Evolutionary conservation across 2,113 vertebrate genomes (phyloP), one percentile per base, ranked within the genome.

Genomic region (Poecile atricapillus): DNA sequence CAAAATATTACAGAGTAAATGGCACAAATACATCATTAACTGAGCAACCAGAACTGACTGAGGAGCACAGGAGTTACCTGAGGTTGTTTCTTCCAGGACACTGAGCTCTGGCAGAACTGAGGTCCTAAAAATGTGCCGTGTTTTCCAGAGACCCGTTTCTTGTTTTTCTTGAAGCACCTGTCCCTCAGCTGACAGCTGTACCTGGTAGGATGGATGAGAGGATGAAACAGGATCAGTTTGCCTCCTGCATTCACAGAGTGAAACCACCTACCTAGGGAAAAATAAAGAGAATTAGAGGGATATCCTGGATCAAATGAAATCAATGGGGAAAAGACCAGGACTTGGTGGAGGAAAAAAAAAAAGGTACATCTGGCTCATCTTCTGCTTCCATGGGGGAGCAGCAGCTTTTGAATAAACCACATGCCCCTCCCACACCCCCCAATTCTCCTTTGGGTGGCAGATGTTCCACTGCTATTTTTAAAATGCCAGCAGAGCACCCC

Each of bases 401-500:
- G 43, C 58, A 39, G 33, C 39, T 76, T 95, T 80, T 95, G 75
- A 96, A 90, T 75, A 74, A 94, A 56, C 33, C 82, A 64, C 60
- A 13, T 10, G 25, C 8, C 68, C 67, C 50, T 87, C 70, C 70
- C 65, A 50, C 62, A 68, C 52, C 37, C 49, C 58, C 67, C 70
- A 68, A 0, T 81, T 91, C 76, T 95, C 55, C 68, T 91, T 90
- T 84, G 90, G 60, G 68, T 94, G 88, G 85, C 95, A 96, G 94
- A 94, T 96, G 93, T 93, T 96, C 60, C 49, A 9, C n/a, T 78
- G 76, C 64, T 63, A 73, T 94, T 94, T 96, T 56, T 67, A 20
- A 95, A 93, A 93, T 95, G 83, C 92, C 93, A 87, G 73, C 85
- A 83, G 83, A 93, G 92, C 82, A 86, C 80, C 80, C 87, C 44